Evolutionary conservation across 2,113 vertebrate species (phyloP).

Genomic region (Acanthochromis polyacanthus): DNA sequence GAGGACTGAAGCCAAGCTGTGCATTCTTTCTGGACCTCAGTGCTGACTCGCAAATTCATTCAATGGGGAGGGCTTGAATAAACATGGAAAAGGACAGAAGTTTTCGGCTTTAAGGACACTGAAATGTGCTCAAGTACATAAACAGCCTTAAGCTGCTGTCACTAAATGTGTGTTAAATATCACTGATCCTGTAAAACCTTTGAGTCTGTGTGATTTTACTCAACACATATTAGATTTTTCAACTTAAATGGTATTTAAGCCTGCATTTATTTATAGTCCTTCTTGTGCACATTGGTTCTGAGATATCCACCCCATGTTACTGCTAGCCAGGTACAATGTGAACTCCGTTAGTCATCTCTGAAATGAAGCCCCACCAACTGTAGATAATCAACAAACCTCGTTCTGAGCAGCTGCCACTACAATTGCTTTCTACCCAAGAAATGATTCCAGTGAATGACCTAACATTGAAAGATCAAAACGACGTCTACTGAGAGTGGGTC

Average conservation of each 20-base stretch:
- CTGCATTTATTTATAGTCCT: background rate
- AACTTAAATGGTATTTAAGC: too few species aligned
- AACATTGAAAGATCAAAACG: too few species aligned
- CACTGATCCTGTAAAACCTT: background rate
- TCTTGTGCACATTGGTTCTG: background rate
- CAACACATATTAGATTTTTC: background rate
- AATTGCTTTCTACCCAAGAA: background rate
- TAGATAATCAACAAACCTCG: background rate
- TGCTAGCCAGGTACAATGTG: too few species aligned
- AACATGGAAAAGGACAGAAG: constrained; percentile 55
- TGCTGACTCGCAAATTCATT: constrained; percentile 69
- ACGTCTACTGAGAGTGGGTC: too few species aligned
- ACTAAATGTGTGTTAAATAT: constrained; percentile 20
- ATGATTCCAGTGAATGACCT: background rate
- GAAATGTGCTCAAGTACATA: constrained; percentile 36
- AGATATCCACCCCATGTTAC: background rate
- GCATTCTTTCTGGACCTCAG: constrained; percentile 69
- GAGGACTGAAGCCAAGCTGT: constrained; percentile 50
- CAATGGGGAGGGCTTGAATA: constrained; percentile 59
- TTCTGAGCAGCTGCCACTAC: background rate
- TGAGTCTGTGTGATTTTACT: background rate
- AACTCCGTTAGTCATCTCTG: background rate
- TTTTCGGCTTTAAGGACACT: constrained; percentile 26
- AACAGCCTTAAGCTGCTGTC: constrained; percentile 9
- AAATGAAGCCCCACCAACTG: background rate